Conservation (phyloP, 1,140 invertebrate genomes). For the Zaprionus gabonicus region DNA sequence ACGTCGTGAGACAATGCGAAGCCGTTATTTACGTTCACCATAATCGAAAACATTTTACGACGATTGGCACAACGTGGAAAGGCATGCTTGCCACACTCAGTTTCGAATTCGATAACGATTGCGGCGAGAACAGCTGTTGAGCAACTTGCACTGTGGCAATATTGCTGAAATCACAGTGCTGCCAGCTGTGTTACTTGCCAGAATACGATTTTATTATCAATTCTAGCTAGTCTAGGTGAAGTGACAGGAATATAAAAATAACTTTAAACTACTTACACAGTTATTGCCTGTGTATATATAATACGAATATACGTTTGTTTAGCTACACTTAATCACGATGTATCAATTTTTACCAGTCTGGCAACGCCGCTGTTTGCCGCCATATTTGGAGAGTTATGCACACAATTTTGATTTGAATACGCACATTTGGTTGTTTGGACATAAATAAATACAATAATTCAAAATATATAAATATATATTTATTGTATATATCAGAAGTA, state of each 20-base stretch:
- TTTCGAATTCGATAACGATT: slow-evolving; percentile 25
- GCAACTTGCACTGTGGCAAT: neutral
- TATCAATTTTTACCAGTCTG: neutral
- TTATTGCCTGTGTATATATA: neutral
- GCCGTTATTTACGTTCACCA: slow-evolving; percentile 13
- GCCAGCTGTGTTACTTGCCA: neutral
- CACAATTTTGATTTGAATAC: slow-evolving; percentile 21
- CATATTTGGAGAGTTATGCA: slow-evolving; percentile 2
- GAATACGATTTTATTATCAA: neutral
- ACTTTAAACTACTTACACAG: neutral
- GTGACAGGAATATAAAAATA: too few relatives aligned
- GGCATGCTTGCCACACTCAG: neutral
- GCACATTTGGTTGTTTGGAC: neutral
- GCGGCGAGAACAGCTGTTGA: neutral
- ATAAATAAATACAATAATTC: neutral
- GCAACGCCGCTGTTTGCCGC: neutral
- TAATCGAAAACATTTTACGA: neutral
- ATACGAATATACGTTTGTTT: neutral
- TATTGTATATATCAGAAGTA: slow-evolving; percentile 4
- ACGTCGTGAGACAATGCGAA: slow-evolving; percentile 14
- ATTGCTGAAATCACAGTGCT: neutral
- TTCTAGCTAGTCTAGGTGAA: too few relatives aligned
- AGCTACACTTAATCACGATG: neutral
- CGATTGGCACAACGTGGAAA: neutral
- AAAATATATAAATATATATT: neutral